A percentile compares a stretch with the other conserved stretches of the same genome.
These are phyloP conservation scores for Leucophenga maculata DNA, from an alignment of 2,888 invertebrate species.

Conservation along the genomic window DNA sequence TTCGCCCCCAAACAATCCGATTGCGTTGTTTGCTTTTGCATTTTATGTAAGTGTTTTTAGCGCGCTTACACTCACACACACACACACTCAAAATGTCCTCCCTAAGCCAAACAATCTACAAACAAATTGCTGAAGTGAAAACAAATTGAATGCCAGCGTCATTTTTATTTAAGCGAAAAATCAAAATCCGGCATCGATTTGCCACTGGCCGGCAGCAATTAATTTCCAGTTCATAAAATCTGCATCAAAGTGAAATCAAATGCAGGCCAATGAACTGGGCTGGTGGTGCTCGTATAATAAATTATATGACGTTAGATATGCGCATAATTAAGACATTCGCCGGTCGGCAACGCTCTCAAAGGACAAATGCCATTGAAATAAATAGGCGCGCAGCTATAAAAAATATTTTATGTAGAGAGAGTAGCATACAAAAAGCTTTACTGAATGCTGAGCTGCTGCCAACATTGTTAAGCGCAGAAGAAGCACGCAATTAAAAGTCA, in stretches of 20 bases:
- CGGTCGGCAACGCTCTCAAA: background rate
- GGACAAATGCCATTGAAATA: background rate
- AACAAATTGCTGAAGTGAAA: conserved; percentile 16
- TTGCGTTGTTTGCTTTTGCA: background rate
- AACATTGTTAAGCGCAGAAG: too few species aligned
- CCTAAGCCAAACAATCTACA: conserved; percentile 24
- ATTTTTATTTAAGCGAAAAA: conserved; percentile 47
- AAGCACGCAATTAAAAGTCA: conserved; percentile 43
- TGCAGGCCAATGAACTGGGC: conserved; percentile 24
- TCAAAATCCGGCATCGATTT: conserved; percentile 30
- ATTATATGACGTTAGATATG: background rate
- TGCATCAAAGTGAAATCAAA: conserved; percentile 41
- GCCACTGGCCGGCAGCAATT: conserved; percentile 44
- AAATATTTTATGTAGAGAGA: background rate
- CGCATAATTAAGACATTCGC: conserved; percentile 18
- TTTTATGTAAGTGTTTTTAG: too few species aligned
- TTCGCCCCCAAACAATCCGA: background rate
- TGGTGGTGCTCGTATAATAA: background rate
- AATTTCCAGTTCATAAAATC: conserved; percentile 57
- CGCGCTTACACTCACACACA: too few species aligned
- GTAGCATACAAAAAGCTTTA: background rate
- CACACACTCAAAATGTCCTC: conserved; percentile 39
- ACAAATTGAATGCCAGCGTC: background rate
- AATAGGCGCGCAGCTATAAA: background rate
- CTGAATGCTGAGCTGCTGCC: too few species aligned